Evolutionary conservation across 2,888 invertebrate genomes (phyloP).

Genomic region (Leptopilina drosophilae): DNA sequence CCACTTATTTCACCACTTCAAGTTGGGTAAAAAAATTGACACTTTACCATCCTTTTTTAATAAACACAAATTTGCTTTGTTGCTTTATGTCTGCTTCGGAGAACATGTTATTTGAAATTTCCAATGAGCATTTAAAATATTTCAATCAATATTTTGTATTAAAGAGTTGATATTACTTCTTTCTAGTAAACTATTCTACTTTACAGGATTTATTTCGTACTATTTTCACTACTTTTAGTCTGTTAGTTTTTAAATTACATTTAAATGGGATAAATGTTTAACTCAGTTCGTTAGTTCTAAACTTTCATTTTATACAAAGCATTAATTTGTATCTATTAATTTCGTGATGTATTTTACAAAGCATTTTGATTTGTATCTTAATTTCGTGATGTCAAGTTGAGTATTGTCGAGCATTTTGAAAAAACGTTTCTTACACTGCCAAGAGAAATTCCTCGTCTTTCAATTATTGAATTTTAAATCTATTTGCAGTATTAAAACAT

Average conservation of each 20-base stretch:
- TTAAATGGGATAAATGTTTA: too few species aligned
- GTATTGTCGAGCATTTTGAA: background rate
- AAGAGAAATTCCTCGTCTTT: slow-evolving; percentile 8
- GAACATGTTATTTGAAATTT: too few species aligned
- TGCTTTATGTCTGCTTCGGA: too few species aligned
- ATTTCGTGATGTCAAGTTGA: background rate
- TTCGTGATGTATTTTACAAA: background rate
- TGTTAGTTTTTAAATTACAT: background rate
- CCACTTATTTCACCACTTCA: background rate
- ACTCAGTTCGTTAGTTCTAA: background rate
- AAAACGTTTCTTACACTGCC: slow-evolving; percentile 22
- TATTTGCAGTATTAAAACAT: slow-evolving; percentile 24
- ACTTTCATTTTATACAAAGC: background rate
- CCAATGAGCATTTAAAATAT: background rate
- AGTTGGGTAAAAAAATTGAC: background rate
- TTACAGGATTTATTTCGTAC: slow-evolving; percentile 54
- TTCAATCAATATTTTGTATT: background rate
- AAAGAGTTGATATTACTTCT: slow-evolving; percentile 13
- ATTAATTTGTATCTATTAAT: background rate
- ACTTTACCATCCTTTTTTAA: background rate
- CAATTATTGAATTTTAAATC: background rate
- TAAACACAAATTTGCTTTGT: too few species aligned
- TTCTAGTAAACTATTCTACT: background rate
- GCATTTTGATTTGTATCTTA: background rate
- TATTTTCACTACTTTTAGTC: slow-evolving; percentile 16